Conservation (phyloP, 2,113 vertebrate genomes). For the Takifugu flavidus region DNA sequence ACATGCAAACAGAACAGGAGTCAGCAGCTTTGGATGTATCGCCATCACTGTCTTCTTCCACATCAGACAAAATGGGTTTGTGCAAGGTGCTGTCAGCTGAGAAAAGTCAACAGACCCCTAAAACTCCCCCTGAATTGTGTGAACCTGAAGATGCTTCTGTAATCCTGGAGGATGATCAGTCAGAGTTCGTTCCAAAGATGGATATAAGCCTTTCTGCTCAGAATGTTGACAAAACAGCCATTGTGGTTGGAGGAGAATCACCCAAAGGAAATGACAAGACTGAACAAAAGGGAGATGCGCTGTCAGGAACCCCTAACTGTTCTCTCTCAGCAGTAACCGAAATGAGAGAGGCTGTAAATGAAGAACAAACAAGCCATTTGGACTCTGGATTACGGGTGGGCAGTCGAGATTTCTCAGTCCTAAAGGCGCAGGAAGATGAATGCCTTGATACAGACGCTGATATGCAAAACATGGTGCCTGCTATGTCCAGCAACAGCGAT, state of each 20-base stretch:
- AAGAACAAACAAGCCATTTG: not conserved
- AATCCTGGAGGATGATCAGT: slow-evolving; percentile 3
- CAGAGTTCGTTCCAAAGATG: slow-evolving; percentile 1
- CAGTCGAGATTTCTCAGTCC: not conserved
- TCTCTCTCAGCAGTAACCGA: not conserved
- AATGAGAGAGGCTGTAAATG: not conserved
- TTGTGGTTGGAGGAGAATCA: slow-evolving; percentile 1
- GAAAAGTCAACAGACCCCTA: slow-evolving; percentile 1
- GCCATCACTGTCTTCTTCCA: slow-evolving; percentile 3
- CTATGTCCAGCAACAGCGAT: slow-evolving; percentile 4
- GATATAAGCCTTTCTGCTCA: slow-evolving; percentile 16
- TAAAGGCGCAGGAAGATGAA: not conserved
- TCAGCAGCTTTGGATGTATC: not conserved
- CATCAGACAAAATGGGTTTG: not conserved
- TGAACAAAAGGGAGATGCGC: not conserved
- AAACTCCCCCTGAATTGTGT: not conserved
- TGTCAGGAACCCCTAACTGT: not conserved
- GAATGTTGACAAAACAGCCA: not conserved
- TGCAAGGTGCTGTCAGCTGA: not conserved
- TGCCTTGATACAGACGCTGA: not conserved
- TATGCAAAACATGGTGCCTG: not conserved
- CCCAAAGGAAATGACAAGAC: not conserved
- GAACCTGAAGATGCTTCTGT: slow-evolving; percentile 7
- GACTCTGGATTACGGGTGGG: slow-evolving; percentile 3
- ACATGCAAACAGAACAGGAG: slow-evolving; percentile 12